Evolutionary conservation across 2,113 vertebrate species (phyloP).

Genomic region (Cochlearius cochlearius): DNA sequence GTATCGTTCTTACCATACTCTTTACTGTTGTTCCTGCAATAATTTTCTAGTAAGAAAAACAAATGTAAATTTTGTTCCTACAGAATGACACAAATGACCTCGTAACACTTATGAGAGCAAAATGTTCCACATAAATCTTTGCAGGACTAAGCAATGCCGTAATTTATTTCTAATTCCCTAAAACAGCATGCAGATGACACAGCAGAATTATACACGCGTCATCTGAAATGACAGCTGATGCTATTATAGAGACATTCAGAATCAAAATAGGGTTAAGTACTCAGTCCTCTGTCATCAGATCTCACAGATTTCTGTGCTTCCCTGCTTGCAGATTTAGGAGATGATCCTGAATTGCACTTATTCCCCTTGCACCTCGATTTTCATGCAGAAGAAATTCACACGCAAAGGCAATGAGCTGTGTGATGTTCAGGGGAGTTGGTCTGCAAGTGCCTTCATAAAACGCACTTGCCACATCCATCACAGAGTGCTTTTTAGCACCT

Average conservation of each 20-base stretch:
- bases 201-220: not conserved
- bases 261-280: not conserved
- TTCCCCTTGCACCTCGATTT: not conserved
- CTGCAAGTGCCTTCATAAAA: not conserved
- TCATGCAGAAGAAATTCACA: not conserved
- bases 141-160: not conserved
- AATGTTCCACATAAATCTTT: not conserved
- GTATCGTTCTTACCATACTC: not conserved
- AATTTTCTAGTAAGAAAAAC: not conserved
- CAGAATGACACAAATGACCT: not conserved
- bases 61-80: not conserved
- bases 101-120: not conserved
- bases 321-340: not conserved
- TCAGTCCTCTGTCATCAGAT: not conserved
- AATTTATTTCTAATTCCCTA: not conserved
- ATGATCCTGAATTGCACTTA: not conserved
- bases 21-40: not conserved
- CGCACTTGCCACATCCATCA: not conserved
- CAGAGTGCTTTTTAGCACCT: not conserved
- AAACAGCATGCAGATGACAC: not conserved
- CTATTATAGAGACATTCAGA: not conserved
- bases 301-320: not conserved
- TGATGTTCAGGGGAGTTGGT: not conserved
- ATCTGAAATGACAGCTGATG: not conserved
- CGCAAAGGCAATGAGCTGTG: not conserved